phyloP scores from a whole-genome alignment of 2,113 vertebrate genomes.

The Vidua chalybeata region DNA sequence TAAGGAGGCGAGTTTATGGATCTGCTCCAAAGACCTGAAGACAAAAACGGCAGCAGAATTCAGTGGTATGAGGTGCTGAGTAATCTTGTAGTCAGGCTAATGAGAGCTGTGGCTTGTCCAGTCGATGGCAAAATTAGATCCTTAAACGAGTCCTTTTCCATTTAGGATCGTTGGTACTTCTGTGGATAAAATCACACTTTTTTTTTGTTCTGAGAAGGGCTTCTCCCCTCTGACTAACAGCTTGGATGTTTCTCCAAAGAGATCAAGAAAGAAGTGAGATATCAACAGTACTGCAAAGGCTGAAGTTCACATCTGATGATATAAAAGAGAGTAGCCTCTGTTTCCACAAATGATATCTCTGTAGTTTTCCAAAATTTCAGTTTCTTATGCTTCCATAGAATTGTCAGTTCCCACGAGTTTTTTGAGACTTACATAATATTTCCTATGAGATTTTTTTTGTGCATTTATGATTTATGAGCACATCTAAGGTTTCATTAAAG shows the following conservation, averaged over 20 bases:
- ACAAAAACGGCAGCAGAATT: not conserved
- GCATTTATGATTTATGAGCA: not conserved
- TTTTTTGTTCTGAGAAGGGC: not conserved
- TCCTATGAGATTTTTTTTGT: not conserved
- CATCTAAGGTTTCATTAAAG: not conserved
- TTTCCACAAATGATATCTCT: not conserved
- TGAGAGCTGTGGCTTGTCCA: not conserved
- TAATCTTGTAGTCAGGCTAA: not conserved
- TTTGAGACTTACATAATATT: not conserved
- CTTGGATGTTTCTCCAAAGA: not conserved
- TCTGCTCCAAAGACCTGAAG: conserved; percentile 35
- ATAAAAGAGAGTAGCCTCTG: not conserved
- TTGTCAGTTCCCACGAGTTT: not conserved
- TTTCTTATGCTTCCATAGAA: not conserved
- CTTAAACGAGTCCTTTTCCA: not conserved
- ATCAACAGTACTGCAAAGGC: not conserved
- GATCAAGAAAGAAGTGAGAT: not conserved
- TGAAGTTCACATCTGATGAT: not conserved
- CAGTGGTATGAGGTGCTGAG: not conserved
- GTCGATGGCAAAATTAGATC: not conserved
- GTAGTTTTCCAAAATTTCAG: not conserved
- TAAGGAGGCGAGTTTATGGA: conserved; percentile 61
- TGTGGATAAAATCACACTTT: not conserved
- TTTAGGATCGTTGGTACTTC: not conserved
- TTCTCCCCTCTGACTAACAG: not conserved